Evolutionary conservation across 2,888 invertebrate genomes (phyloP), one percentile per base, ranked within the genome.

Genomic region (Melanargia galathea): DNA sequence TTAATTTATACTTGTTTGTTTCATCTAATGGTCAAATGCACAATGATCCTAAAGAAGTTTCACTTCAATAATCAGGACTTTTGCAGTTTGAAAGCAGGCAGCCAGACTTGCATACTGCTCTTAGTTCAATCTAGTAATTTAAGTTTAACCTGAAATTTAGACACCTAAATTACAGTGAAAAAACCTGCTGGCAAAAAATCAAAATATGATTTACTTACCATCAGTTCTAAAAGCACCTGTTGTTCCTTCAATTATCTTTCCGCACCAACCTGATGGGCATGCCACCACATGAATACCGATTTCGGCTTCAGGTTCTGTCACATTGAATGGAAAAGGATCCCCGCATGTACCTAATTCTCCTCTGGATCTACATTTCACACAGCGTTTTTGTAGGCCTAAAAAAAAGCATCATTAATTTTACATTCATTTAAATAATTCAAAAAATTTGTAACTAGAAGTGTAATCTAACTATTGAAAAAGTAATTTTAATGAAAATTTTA

Each of bases 181-280:
- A n/a, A n/a, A n/a, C n/a, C n/a, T n/a, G n/a, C n/a, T n/a, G n/a
- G n/a, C n/a, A n/a, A n/a, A n/a, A n/a, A n/a, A n/a, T n/a, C n/a
- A n/a, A n/a, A n/a, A n/a, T n/a, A n/a, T n/a, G 16, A 7, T 7
- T 40, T 4, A 40, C 73, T 82, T 86, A 96, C 97, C 97, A 88
- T 96, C 96, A 79, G 94, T 94, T 79, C 95, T 94, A 71, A 95
- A 93, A 56, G 95, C 91, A 73, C 95, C 95, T 71, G 85, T 79
- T 8, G 94, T 95, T 63, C 95, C 95, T 83, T 97, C 97, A 40
- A 97, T 93, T 57, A 97, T 94, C 91, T 98, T 98, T 24, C 96
- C 96, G 78, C 98, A 98, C 98, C 98, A 98, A 43, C 97, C 97
- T 0, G 97, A 97, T 0, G 96, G 95, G 75, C 97, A 97, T 0